Conservation (phyloP, 2,888 invertebrate genomes). For the Nomada goodeniana region DNA sequence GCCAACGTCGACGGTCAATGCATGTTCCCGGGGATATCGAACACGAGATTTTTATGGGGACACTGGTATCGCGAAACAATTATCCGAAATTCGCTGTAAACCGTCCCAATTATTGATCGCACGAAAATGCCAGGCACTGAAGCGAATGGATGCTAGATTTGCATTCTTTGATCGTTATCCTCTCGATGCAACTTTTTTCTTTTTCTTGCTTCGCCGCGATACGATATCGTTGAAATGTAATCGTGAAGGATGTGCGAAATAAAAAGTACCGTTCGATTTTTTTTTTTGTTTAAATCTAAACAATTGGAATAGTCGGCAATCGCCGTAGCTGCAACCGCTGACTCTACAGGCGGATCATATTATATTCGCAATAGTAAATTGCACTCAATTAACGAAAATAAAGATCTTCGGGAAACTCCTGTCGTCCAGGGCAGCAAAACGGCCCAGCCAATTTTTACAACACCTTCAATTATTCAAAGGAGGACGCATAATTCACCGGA, state of each 20-base stretch:
- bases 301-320: no score
- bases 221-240: background rate
- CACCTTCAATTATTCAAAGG: background rate
- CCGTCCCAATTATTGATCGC: background rate
- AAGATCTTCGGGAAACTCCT: background rate
- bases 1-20: background rate
- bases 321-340: no score
- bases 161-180: background rate
- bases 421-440: background rate
- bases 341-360: no score
- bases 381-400: no score
- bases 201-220: no score
- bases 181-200: background rate
- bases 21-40: background rate
- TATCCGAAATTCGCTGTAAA: constrained; percentile 21
- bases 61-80: constrained; percentile 3
- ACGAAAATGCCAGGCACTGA: background rate
- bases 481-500: background rate
- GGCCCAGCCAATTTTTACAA: background rate
- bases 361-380: no score
- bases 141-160: background rate
- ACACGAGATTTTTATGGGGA: background rate
- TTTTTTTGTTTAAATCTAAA: no score
- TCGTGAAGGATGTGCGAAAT: background rate
- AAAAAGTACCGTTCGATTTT: no score